Conservation (phyloP, 1,140 invertebrate species). For the Ditylenchus dipsaci region DNA sequence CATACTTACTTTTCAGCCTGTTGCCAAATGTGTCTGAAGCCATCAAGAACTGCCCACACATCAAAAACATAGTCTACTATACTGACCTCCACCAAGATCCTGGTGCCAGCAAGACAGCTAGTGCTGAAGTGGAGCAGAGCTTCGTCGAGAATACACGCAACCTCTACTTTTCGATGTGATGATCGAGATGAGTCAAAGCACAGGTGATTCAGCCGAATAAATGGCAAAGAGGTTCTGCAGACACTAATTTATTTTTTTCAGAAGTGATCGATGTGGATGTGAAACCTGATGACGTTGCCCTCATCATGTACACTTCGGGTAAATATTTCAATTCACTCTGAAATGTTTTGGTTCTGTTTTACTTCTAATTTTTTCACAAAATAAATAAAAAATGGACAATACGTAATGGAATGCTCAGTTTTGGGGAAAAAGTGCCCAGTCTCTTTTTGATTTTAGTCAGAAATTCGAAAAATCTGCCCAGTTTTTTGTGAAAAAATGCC, state of each 20-base stretch:
- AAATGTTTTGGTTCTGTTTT: too few relatives aligned
- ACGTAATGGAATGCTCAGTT: too few relatives aligned
- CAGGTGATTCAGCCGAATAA: constrained; percentile 66
- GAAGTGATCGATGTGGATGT: constrained; percentile 6
- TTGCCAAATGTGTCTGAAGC: constrained; percentile 45
- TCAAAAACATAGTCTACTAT: constrained; percentile 53
- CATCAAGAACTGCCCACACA: constrained; percentile 31
- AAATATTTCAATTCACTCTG: too few relatives aligned
- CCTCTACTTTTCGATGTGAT: constrained; percentile 50
- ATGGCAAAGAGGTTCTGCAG: too few relatives aligned
- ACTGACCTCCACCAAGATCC: constrained; percentile 33
- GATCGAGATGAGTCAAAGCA: constrained; percentile 74
- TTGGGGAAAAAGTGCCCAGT: too few relatives aligned
- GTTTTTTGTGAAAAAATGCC: too few relatives aligned
- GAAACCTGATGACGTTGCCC: constrained; percentile 65
- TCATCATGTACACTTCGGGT: too few relatives aligned
- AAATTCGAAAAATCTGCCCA: too few relatives aligned
- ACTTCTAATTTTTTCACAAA: too few relatives aligned
- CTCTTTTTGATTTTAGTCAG: too few relatives aligned
- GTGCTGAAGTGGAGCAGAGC: constrained; percentile 65
- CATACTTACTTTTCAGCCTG: constrained; percentile 12
- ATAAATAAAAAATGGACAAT: too few relatives aligned
- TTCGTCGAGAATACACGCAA: constrained; percentile 63
- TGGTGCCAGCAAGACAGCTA: constrained; percentile 17
- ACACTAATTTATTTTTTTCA: background rate